Evolutionary conservation across 2,113 vertebrate genomes (phyloP).

Genomic region (Haplotaxodon microlepis): DNA sequence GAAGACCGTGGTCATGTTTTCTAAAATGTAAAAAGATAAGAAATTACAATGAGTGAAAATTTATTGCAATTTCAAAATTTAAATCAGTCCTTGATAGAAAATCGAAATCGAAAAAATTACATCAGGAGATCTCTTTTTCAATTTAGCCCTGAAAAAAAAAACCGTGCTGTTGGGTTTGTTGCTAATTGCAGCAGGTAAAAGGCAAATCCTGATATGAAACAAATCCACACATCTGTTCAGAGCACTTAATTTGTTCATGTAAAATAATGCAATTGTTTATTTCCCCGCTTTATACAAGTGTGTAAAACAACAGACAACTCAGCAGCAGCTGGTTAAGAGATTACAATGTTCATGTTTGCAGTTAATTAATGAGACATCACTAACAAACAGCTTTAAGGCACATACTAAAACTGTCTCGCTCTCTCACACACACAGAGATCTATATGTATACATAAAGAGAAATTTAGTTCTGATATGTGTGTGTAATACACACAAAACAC

Average conservation of each 20-base stretch:
- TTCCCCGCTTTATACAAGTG: background rate
- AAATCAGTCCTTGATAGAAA: background rate
- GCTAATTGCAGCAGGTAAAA: background rate
- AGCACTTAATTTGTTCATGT: background rate
- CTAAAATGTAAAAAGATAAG: background rate
- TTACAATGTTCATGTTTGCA: background rate
- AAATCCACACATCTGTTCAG: background rate
- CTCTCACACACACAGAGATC: background rate
- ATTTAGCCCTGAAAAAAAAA: background rate
- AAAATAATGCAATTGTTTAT: background rate
- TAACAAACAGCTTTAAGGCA: background rate
- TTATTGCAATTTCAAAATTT: background rate
- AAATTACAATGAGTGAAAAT: background rate
- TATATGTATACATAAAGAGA: background rate
- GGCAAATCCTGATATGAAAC: background rate
- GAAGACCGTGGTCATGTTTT: background rate
- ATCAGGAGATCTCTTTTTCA: background rate
- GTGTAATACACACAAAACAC: background rate
- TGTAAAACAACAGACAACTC: constrained; percentile 2
- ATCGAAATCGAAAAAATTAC: background rate
- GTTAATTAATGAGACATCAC: background rate
- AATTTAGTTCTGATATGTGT: background rate
- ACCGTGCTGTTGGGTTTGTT: background rate
- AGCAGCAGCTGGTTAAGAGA: background rate
- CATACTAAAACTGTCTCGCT: background rate